Evolutionary conservation across 2,888 invertebrate species (phyloP).

Genomic region (Pachymerium ferrugineum): DNA sequence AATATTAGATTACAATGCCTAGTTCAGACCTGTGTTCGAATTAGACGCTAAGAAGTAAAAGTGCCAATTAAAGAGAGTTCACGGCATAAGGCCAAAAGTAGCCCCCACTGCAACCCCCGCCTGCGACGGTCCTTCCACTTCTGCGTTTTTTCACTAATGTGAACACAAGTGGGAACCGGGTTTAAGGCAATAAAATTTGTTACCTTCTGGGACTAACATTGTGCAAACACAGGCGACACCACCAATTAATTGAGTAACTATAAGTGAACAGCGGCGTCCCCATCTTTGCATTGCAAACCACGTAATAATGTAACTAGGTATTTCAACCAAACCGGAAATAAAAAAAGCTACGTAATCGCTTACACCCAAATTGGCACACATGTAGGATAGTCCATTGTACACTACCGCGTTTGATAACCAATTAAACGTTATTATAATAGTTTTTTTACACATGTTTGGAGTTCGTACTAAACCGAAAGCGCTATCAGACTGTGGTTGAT

Average conservation of each 20-base stretch:
- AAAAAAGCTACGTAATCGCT: constrained; percentile 64
- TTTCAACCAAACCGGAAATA: constrained; percentile 50
- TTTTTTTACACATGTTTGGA: constrained; percentile 78
- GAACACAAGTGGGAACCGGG: background rate
- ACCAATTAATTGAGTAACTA: constrained; percentile 75
- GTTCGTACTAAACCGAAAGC: background rate
- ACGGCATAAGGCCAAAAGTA: too few species aligned
- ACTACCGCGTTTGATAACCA: constrained; percentile 65
- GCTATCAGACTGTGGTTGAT: background rate
- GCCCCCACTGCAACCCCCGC: too few species aligned
- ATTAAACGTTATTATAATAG: constrained; percentile 61
- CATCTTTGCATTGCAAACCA: constrained; percentile 81
- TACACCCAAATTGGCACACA: constrained; percentile 61
- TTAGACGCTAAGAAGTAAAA: too few species aligned
- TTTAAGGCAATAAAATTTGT: background rate
- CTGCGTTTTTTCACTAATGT: too few species aligned
- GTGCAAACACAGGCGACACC: constrained; percentile 80
- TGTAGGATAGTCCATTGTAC: constrained; percentile 63
- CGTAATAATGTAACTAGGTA: constrained; percentile 68
- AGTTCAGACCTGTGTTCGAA: too few species aligned
- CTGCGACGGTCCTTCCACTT: too few species aligned
- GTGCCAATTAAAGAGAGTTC: too few species aligned
- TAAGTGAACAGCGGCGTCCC: constrained; percentile 78
- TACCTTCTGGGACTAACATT: constrained; percentile 71
- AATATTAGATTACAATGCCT: background rate